A percentile compares a stretch with the other conserved stretches of the same genome.
These are phyloP conservation scores for Neotoma lepida DNA, from an alignment of 2,113 vertebrate species.

Conservation along the genomic window DNA sequence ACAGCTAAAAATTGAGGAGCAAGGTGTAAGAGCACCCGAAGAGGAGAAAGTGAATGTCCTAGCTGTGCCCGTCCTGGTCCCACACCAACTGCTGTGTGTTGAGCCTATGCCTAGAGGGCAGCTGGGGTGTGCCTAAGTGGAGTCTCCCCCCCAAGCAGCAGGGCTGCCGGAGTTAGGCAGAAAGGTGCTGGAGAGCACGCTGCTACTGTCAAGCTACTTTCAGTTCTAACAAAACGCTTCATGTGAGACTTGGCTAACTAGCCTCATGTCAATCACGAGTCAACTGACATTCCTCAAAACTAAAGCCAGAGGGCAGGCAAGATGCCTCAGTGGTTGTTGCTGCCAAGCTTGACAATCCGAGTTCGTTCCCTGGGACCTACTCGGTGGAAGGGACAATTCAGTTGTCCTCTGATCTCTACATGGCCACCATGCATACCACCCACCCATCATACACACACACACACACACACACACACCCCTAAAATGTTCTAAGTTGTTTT, in stretches of 20 bases:
- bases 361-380: not conserved
- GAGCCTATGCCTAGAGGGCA: not conserved
- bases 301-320: not conserved
- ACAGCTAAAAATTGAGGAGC: not conserved
- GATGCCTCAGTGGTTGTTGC: not conserved
- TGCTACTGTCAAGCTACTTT: accelerated
- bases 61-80: not conserved
- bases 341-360: not conserved
- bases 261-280: not conserved
- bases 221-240: not conserved
- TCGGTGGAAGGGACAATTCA: not conserved
- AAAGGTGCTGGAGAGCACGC: not conserved
- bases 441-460: not conserved
- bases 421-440: not conserved
- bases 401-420: not conserved
- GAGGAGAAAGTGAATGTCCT: not conserved
- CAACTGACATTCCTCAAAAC: not conserved
- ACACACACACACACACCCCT: not conserved
- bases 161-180: accelerated
- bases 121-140: accelerated
- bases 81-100: not conserved
- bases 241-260: not conserved
- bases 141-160: not conserved
- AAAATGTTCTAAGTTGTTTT: not conserved
- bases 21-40: not conserved